Evolutionary conservation across 2,113 vertebrate species (phyloP).

Genomic region (Pseudopipra pipra): DNA sequence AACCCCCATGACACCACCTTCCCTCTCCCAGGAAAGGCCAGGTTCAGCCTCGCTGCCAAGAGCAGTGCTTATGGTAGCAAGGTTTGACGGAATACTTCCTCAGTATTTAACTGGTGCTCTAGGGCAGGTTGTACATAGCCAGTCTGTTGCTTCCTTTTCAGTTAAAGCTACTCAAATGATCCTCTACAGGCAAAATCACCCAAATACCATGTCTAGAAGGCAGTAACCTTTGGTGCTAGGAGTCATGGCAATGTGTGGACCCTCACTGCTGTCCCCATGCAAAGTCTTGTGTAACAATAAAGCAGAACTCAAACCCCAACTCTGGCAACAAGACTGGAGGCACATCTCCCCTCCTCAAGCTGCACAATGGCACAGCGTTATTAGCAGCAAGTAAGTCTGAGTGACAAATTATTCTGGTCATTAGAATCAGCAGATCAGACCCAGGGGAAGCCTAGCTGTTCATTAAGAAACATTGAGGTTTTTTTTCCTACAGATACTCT

Average conservation of each 20-base stretch:
- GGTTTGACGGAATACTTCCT: not conserved
- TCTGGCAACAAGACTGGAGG: not conserved
- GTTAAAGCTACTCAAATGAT: not conserved
- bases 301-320: not conserved
- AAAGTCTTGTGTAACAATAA: not conserved
- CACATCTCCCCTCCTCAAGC: not conserved
- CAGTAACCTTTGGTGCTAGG: not conserved
- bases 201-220: not conserved
- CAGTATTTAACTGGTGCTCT: not conserved
- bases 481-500: not conserved
- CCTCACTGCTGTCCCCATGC: too few relatives aligned
- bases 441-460: not conserved
- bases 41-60: not conserved
- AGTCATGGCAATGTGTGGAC: accelerated
- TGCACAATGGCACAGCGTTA: not conserved
- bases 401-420: conserved; percentile 29
- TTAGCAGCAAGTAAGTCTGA: not conserved
- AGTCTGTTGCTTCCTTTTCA: not conserved
- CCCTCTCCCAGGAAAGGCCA: not conserved
- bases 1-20: not conserved
- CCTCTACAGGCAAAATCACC: not conserved
- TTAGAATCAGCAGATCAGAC: not conserved
- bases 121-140: not conserved
- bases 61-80: not conserved
- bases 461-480: not conserved